Evolutionary conservation across 2,113 vertebrate genomes (phyloP).

Genomic region (Geococcyx californianus): DNA sequence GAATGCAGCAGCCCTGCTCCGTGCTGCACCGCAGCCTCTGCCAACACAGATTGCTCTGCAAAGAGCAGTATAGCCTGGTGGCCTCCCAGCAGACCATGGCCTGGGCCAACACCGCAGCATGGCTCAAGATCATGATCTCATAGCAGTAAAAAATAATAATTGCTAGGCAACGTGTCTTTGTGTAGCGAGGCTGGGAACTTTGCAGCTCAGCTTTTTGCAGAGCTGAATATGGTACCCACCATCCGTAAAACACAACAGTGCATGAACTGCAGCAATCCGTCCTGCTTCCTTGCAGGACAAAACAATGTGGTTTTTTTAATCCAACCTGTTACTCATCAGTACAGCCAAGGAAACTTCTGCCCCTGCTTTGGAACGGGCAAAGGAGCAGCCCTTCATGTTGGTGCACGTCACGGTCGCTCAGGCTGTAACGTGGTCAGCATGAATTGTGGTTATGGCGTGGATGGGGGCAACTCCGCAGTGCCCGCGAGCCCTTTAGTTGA

Average conservation of each 20-base stretch:
- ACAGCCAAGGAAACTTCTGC: not conserved
- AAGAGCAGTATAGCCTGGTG: not conserved
- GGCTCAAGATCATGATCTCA: conserved; percentile 10
- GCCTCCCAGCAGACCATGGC: not conserved
- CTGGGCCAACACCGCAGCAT: not conserved
- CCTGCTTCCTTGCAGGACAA: not conserved
- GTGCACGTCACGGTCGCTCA: rapidly evolving
- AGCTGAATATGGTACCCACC: not conserved
- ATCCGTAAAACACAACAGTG: not conserved
- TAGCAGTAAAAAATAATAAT: not conserved
- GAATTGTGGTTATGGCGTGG: too few relatives aligned
- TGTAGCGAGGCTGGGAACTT: not conserved
- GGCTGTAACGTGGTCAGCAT: not conserved
- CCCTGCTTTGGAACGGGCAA: not conserved
- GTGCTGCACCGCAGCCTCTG: rapidly evolving
- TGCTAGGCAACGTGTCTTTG: not conserved
- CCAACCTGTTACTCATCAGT: rapidly evolving
- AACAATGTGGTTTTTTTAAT: not conserved
- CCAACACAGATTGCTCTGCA: not conserved
- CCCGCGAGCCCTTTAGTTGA: rapidly evolving
- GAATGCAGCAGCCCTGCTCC: not conserved
- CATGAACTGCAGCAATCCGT: too few relatives aligned
- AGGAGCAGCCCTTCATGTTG: not conserved
- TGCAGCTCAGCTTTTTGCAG: not conserved
- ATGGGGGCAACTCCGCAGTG: not conserved